Evolutionary conservation across 2,888 invertebrate species (phyloP), one percentile per base, ranked within the genome.

Genomic region (Heliconius ethilla): DNA sequence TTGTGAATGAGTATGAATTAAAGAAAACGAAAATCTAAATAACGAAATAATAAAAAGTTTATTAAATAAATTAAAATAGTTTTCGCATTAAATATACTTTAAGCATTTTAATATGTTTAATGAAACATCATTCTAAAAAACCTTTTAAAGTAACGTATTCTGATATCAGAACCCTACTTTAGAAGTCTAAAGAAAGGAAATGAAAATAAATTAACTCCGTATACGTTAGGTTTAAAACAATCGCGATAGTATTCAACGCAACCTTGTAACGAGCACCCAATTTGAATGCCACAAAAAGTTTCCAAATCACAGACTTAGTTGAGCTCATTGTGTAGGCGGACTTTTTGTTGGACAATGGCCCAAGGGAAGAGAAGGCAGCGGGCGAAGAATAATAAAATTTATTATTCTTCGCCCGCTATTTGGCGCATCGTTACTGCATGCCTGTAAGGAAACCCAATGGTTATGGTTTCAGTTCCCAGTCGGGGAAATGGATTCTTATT

Each of bases 231-330:
- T 9, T 69, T 75, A 51, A 80, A 79, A 79, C 79, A 80, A 79
- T 77, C 75, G 69, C 78, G 55, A 78, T 79, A 79, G 76, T 79
- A 78, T 78, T 78, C 72, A 74, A 76, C 63, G 80, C 77, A 79
- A 79, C 79, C 78, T 81, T 84, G 87, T 90, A 89, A 90, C 89
- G 87, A 89, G 88, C 89, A 88, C 90, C 90, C 90, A 91, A 92
- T 92, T 91, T 91, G 89, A 92, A 90, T 89, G 87, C 89, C 87
- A 93, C 93, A 94, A 93, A 89, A 94, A 93, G 88, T 89, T 88
- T 86, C 90, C 89, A 89, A 92, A 92, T 93, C 91, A 89, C 91
- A 89, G 89, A 89, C 91, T 92, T 92, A 89, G 88, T 89, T 89
- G 90, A 89, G 87, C 87, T 88, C 89, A 90, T 91, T 90, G 90